A percentile compares a stretch with the other conserved stretches of the same genome.
These are phyloP conservation scores for Dicranocentrus wangi DNA, from an alignment of 2,888 invertebrate genomes.

Conservation along the genomic window DNA sequence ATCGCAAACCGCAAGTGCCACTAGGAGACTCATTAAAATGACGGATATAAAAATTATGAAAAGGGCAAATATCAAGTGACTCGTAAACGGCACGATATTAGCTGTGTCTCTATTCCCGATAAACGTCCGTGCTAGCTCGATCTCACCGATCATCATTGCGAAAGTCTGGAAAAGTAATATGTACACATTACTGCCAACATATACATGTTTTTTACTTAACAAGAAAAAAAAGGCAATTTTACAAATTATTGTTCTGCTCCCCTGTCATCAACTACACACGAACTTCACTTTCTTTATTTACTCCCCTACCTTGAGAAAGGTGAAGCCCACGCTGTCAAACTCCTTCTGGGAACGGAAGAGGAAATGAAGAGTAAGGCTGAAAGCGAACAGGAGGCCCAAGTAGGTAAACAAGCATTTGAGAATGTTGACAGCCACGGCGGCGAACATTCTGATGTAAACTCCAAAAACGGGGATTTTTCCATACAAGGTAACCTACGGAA, in stretches of 20 bases:
- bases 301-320: conserved; percentile 72
- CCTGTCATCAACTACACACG: not conserved
- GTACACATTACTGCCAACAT: too few species aligned
- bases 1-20: conserved; percentile 72
- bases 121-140: conserved; percentile 72
- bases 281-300: not conserved
- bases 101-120: conserved; percentile 71
- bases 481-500: conserved; percentile 72
- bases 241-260: not conserved
- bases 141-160: conserved; percentile 73
- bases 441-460: conserved; percentile 73
- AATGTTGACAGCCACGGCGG: conserved; percentile 72
- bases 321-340: conserved; percentile 73
- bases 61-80: conserved; percentile 73
- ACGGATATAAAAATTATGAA: conserved; percentile 73
- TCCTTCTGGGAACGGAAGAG: conserved; percentile 73
- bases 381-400: conserved; percentile 73
- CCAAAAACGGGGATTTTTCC: conserved; percentile 73
- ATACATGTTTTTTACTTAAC: not conserved
- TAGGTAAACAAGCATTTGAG: conserved; percentile 73
- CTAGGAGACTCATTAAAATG: conserved; percentile 72
- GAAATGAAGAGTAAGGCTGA: conserved; percentile 73
- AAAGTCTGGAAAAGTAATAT: conserved; percentile 72
- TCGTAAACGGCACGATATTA: conserved; percentile 72
- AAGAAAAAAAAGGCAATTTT: not conserved